Conservation (phyloP, 2,113 vertebrate species). For the Pseudonaja textilis region DNA sequence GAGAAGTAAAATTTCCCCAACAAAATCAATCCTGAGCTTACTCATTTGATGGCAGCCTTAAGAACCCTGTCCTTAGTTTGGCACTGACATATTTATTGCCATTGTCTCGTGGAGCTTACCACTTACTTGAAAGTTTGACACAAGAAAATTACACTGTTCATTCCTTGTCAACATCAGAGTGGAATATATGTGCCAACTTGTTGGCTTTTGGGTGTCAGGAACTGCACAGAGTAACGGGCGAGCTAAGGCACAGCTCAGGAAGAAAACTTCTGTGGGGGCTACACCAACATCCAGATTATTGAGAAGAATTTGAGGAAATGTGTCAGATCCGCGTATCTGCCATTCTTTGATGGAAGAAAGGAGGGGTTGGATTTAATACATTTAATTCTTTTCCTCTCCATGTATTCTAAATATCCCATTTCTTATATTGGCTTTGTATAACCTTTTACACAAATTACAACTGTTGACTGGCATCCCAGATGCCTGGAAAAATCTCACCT, state of each 20-base stretch:
- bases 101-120: background rate
- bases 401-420: too few relatives aligned
- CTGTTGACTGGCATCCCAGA: too few relatives aligned
- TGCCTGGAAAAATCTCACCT: too few relatives aligned
- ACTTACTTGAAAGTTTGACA: slow-evolving; percentile 3
- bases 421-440: too few relatives aligned
- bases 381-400: too few relatives aligned
- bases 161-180: background rate
- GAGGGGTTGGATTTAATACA: too few relatives aligned
- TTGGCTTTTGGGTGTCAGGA: background rate
- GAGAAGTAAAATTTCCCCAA: background rate
- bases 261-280: accelerated
- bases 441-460: too few relatives aligned
- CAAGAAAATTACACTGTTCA: background rate
- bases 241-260: background rate
- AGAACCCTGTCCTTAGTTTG: background rate
- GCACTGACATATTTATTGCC: background rate
- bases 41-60: background rate
- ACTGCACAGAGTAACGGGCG: background rate
- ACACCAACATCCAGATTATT: background rate
- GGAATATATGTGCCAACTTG: accelerated
- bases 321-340: too few relatives aligned
- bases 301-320: background rate
- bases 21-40: background rate
- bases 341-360: too few relatives aligned